phyloP scores from a whole-genome alignment of 2,113 vertebrate species.

The Megalops atlanticus region DNA sequence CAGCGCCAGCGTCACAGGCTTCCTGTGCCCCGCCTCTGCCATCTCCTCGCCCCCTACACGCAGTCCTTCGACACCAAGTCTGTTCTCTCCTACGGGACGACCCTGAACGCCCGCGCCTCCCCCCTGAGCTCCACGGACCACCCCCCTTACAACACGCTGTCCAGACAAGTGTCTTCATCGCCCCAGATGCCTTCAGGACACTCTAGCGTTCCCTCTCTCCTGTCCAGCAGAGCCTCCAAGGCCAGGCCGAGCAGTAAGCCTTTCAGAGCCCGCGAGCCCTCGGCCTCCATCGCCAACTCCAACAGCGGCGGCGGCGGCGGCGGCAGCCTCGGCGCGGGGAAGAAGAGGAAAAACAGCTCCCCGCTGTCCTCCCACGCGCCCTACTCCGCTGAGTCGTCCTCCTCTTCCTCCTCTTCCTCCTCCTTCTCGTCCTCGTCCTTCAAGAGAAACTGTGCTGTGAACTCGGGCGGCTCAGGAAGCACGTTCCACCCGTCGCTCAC shows the following conservation, averaged over 20 bases:
- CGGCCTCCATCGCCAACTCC: constrained; percentile 66
- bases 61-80: constrained; percentile 79
- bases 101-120: constrained; percentile 87
- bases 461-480: constrained; percentile 84
- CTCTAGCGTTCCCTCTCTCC: constrained; percentile 83
- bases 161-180: constrained; percentile 93
- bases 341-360: constrained; percentile 93
- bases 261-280: constrained; percentile 83
- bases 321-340: constrained; percentile 82
- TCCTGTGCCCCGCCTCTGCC: constrained; percentile 76
- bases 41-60: constrained; percentile 79
- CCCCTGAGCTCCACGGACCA: constrained; percentile 81
- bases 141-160: constrained; percentile 83
- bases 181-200: constrained; percentile 93
- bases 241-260: constrained; percentile 85
- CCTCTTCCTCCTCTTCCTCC: constrained; percentile 85
- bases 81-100: constrained; percentile 89
- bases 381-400: constrained; percentile 83
- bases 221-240: constrained; percentile 90
- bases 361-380: constrained; percentile 72
- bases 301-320: constrained; percentile 74
- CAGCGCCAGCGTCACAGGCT: constrained; percentile 74
- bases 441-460: constrained; percentile 90
- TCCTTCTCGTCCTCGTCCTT: constrained; percentile 71
- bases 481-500: constrained; percentile 76